A percentile compares a stretch with the other conserved stretches of the same genome.
Conservation (phyloP, 2,797 vertebrate species). For the Gadopsis bispinosus region DNA sequence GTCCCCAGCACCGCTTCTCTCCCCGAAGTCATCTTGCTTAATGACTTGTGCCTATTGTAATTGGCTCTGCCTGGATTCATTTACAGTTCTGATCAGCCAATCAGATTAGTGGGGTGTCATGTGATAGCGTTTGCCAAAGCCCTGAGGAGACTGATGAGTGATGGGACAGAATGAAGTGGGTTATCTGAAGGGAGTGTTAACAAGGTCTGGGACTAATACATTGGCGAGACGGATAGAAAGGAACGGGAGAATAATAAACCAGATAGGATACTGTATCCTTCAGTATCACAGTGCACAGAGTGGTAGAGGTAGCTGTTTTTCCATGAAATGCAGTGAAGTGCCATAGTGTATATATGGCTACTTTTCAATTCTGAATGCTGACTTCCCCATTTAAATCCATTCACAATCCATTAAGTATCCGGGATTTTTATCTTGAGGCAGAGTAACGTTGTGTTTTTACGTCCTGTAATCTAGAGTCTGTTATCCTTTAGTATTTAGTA, state of each 20-base stretch:
- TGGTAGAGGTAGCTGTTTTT: background rate
- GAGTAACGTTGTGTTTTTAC: background rate
- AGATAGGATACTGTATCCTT: constrained; percentile 10
- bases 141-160: constrained; percentile 67
- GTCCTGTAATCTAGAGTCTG: background rate
- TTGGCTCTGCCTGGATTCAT: constrained; percentile 79
- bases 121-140: constrained; percentile 65
- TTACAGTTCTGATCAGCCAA: constrained; percentile 81
- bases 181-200: constrained; percentile 75
- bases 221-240: constrained; percentile 43
- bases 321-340: background rate
- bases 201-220: constrained; percentile 66
- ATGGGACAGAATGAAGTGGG: constrained; percentile 66
- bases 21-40: constrained; percentile 79
- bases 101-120: constrained; percentile 78
- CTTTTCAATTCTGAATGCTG: background rate
- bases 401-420: background rate
- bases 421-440: background rate
- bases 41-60: constrained; percentile 80
- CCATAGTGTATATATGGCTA: background rate
- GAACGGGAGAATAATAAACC: constrained; percentile 30
- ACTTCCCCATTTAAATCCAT: background rate
- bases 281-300: background rate
- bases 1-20: constrained; percentile 69
- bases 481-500: background rate